These are phyloP conservation scores for Nesogale talazaci DNA, from an alignment of 2,113 vertebrate species.

Conservation along the genomic window DNA sequence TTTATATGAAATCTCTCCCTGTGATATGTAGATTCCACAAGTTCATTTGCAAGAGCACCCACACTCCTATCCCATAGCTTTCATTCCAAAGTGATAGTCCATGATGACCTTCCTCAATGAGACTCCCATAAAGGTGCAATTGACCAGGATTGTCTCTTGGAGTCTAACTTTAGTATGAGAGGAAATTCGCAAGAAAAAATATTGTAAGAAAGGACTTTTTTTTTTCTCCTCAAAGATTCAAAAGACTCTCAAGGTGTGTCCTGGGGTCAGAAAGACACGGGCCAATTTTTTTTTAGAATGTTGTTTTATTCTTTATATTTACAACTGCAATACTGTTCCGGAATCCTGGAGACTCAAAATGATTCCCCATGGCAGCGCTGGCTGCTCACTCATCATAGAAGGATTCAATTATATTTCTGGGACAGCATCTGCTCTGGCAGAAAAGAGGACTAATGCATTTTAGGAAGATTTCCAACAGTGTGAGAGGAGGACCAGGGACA, in stretches of 20 bases:
- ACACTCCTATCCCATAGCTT: slow-evolving; percentile 20
- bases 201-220: not conserved
- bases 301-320: slow-evolving; percentile 58
- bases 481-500: not conserved
- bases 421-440: slow-evolving; percentile 77
- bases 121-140: not conserved
- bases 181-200: slow-evolving; percentile 47
- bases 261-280: slow-evolving; percentile 43
- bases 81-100: slow-evolving; percentile 22
- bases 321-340: not conserved
- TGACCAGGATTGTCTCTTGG: slow-evolving; percentile 14
- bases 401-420: slow-evolving; percentile 76
- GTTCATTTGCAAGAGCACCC: not conserved
- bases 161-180: slow-evolving; percentile 39
- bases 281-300: slow-evolving; percentile 21
- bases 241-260: slow-evolving; percentile 24
- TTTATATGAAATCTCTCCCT: slow-evolving; percentile 5
- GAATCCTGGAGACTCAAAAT: slow-evolving; percentile 25
- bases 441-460: slow-evolving; percentile 71
- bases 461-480: not conserved
- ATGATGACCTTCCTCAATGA: not conserved
- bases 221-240: not conserved
- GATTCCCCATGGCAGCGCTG: slow-evolving; percentile 33
- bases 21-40: not conserved
- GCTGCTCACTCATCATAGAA: slow-evolving; percentile 57